A percentile compares a stretch with the other conserved stretches of the same genome.
These are phyloP conservation scores for Steinernema carpocapsae DNA, from an alignment of 2,888 invertebrate genomes.

Conservation along the genomic window DNA sequence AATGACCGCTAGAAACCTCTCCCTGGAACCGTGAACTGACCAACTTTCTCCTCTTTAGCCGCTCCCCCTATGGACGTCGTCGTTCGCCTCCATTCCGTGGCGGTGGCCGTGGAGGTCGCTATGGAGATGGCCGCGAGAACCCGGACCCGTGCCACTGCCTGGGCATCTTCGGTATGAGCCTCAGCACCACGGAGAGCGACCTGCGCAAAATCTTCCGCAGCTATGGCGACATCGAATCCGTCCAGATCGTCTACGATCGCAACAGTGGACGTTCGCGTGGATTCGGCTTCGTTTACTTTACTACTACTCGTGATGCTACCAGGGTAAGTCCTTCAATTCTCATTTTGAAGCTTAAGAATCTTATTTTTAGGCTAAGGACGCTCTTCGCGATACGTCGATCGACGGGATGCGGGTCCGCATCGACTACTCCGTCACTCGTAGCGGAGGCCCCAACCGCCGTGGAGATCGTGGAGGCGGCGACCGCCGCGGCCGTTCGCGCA, in stretches of 20 bases:
- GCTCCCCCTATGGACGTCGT: constrained; percentile 36
- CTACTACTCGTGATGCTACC: constrained; percentile 44
- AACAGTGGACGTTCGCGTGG: constrained; percentile 56
- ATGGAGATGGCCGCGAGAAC: constrained; percentile 45
- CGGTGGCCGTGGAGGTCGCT: constrained; percentile 34
- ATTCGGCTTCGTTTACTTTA: constrained; percentile 61
- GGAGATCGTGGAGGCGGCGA: constrained; percentile 46
- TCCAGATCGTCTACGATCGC: constrained; percentile 76
- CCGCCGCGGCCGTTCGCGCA: constrained; percentile 3
- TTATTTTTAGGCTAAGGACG: constrained; percentile 48
- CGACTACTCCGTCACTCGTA: constrained; percentile 56
- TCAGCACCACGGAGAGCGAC: constrained; percentile 88
- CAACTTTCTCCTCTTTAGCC: constrained; percentile 38
- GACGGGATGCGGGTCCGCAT: constrained; percentile 57
- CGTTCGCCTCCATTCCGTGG: constrained; percentile 7
- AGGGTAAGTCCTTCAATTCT: no score
- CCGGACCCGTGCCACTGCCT: constrained; percentile 74
- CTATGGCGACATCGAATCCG: constrained; percentile 87
- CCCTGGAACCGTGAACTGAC: not conserved
- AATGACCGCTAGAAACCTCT: no score
- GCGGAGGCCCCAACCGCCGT: constrained; percentile 39
- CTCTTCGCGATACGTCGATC: constrained; percentile 44
- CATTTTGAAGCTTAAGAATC: constrained; percentile 33
- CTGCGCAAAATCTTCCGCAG: constrained; percentile 88
- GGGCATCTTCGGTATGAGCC: constrained; percentile 92